phyloP scores from a whole-genome alignment of 2,797 vertebrate species.

The Microcaecilia unicolor region DNA sequence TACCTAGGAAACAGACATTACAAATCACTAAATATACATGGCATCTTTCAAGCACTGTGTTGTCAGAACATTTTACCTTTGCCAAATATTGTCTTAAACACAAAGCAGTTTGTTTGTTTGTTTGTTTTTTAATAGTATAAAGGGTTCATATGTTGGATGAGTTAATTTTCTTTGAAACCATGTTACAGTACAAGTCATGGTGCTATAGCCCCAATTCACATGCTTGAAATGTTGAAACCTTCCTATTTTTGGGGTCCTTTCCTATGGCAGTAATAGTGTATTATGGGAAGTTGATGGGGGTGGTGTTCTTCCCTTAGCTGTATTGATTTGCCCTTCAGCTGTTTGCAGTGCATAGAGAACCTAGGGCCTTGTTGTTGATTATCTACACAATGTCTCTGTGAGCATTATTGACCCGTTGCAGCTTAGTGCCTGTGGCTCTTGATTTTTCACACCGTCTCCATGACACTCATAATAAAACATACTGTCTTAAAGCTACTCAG shows the following conservation, averaged over 20 bases:
- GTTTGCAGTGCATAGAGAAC: constrained; percentile 47
- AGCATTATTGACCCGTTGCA: constrained; percentile 64
- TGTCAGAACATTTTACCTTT: rapidly evolving
- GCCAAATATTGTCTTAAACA: neutral
- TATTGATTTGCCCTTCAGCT: constrained; percentile 68
- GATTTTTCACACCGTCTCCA: constrained; percentile 65
- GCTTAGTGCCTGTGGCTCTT: constrained; percentile 55
- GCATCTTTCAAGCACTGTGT: too few relatives aligned
- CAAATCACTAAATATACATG: too few relatives aligned
- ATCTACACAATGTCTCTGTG: constrained; percentile 58
- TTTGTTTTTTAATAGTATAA: neutral
- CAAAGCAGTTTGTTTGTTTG: too few relatives aligned
- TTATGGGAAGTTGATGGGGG: constrained; percentile 43
- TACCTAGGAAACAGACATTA: too few relatives aligned
- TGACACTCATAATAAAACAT: constrained; percentile 63
- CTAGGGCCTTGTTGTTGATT: constrained; percentile 55
- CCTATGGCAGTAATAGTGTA: constrained; percentile 22
- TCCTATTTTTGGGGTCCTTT: constrained; percentile 26
- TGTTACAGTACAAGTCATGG: neutral
- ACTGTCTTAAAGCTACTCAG: constrained; percentile 27
- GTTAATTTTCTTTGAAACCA: rapidly evolving
- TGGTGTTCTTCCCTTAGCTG: constrained; percentile 51
- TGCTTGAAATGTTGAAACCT: neutral
- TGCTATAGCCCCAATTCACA: too few relatives aligned
- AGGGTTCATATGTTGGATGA: neutral